Evolutionary conservation across 2,113 vertebrate species (phyloP).

Genomic region (Scatophagus argus): DNA sequence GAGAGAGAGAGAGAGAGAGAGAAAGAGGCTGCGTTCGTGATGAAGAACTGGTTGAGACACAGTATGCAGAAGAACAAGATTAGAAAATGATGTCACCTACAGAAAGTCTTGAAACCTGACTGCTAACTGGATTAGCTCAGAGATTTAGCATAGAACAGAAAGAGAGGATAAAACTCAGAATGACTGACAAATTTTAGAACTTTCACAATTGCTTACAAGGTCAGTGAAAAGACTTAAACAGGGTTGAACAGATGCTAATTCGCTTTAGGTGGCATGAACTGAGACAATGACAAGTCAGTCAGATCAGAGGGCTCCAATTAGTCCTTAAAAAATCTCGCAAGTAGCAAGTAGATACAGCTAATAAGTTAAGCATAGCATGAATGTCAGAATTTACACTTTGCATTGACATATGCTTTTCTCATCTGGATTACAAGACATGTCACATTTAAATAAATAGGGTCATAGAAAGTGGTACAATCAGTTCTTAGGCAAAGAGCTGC

Average conservation of each 20-base stretch:
- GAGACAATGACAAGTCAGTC: background rate
- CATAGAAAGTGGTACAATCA: background rate
- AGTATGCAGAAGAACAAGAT: conserved; percentile 2
- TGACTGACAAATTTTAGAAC: background rate
- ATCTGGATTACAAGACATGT: too few relatives aligned
- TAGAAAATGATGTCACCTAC: conserved; percentile 7
- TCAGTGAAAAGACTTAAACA: too few relatives aligned
- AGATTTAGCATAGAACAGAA: background rate
- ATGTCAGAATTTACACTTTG: too few relatives aligned
- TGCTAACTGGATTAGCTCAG: conserved; percentile 28
- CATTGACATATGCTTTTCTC: too few relatives aligned
- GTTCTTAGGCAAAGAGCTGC: background rate
- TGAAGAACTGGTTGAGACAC: background rate
- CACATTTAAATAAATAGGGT: too few relatives aligned
- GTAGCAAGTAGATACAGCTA: background rate
- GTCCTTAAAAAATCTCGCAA: too few relatives aligned
- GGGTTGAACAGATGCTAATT: background rate
- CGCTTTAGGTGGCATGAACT: background rate
- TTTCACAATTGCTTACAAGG: background rate
- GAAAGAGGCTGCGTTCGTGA: background rate
- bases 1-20: background rate
- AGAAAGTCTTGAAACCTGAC: conserved; percentile 1
- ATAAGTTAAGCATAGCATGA: too few relatives aligned
- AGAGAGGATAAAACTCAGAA: background rate
- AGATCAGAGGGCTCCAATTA: background rate